A percentile compares a stretch with the other conserved stretches of the same genome.
Conservation (phyloP, 2,113 vertebrate genomes). For the Thryonomys swinderianus region DNA sequence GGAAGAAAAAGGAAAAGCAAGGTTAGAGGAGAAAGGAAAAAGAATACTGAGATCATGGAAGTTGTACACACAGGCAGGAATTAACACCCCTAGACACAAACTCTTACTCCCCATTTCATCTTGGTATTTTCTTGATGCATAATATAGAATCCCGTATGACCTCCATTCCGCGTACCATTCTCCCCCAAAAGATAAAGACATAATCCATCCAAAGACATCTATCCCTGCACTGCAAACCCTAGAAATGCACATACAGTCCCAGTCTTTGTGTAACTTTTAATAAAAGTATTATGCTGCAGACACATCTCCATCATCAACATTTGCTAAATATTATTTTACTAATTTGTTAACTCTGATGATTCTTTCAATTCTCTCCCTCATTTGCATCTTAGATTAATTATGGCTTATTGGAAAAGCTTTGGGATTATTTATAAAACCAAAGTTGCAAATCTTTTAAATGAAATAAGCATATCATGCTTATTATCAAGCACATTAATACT, state of each 20-base stretch:
- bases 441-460: constrained; percentile 35
- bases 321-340: constrained; percentile 19
- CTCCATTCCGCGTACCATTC: background rate
- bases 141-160: background rate
- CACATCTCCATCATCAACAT: background rate
- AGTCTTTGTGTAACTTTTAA: background rate
- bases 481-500: too few relatives aligned
- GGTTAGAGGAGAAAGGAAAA: background rate
- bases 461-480: constrained; percentile 15
- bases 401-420: constrained; percentile 17
- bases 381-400: constrained; percentile 39
- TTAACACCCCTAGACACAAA: background rate
- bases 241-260: background rate
- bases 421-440: constrained; percentile 22
- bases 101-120: background rate
- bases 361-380: background rate
- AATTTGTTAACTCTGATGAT: constrained; percentile 31
- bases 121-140: background rate
- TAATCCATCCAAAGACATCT: background rate
- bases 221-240: background rate
- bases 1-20: background rate
- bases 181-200: background rate
- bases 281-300: background rate
- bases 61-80: background rate
- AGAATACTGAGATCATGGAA: background rate